Evolutionary conservation across 2,888 invertebrate genomes (phyloP).

Genomic region (Dryocosmus kuriphilus): DNA sequence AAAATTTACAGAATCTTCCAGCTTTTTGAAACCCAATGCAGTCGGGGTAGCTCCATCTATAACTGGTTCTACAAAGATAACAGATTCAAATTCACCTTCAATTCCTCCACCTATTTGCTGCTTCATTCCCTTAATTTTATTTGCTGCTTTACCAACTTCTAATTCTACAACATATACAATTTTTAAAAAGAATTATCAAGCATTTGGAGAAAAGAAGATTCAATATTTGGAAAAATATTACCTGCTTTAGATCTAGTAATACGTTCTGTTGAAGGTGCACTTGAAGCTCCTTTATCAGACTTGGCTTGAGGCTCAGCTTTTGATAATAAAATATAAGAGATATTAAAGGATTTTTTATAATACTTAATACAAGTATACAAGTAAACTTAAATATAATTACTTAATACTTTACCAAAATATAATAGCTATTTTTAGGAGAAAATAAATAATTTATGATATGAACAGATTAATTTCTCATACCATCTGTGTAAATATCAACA

Average conservation of each 20-base stretch:
- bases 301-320: neutral
- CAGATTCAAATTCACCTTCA: constrained; percentile 55
- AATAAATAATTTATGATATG: neutral
- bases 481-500: constrained; percentile 55
- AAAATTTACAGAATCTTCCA: constrained; percentile 61
- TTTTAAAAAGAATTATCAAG: neutral
- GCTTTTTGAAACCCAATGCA: constrained; percentile 61
- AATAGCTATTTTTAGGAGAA: too few species aligned
- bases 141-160: constrained; percentile 31
- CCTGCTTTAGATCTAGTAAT: neutral
- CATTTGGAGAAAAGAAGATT: neutral
- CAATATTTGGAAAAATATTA: neutral
- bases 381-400: too few species aligned
- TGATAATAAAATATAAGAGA: neutral
- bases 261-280: neutral
- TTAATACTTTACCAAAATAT: too few species aligned
- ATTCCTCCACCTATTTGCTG: constrained; percentile 54
- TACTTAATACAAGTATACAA: too few species aligned
- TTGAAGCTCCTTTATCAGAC: neutral
- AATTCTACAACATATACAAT: neutral
- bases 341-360: too few species aligned
- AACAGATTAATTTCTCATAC: constrained; percentile 14
- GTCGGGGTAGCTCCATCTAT: constrained; percentile 59
- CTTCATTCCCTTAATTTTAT: constrained; percentile 52
- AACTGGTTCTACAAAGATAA: constrained; percentile 65